Percentiles rank a stretch among this genome's conserved stretches.
Conservation (phyloP, 37 sponge, comb jelly and placozoan species). For the Beroe forskalii region DNA sequence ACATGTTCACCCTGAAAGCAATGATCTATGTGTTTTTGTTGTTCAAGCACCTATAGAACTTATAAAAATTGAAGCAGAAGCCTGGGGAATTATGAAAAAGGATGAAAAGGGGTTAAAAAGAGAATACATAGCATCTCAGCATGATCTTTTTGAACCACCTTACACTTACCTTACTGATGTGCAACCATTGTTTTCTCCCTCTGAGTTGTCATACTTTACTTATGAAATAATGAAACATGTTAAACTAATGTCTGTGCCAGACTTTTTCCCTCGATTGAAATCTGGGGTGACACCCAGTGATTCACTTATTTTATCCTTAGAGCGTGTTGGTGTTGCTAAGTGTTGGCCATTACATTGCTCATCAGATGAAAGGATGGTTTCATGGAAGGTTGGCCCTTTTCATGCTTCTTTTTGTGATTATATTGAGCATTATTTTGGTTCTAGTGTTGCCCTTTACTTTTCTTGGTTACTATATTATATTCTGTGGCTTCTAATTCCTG, state of each 20-base stretch:
- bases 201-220: background rate
- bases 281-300: constrained; percentile 5
- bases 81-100: constrained; percentile 14
- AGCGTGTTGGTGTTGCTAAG: background rate
- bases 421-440: constrained; percentile 33
- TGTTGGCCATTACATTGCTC: constrained; percentile 20
- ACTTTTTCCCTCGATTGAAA: constrained; percentile 26
- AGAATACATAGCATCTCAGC: background rate
- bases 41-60: background rate
- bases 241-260: background rate
- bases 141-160: constrained; percentile 51
- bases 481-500: constrained; percentile 16
- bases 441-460: constrained; percentile 15
- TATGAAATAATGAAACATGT: background rate
- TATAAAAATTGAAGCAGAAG: constrained; percentile 7
- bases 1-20: background rate
- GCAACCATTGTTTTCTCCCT: background rate
- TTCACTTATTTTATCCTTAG: background rate
- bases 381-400: constrained; percentile 26
- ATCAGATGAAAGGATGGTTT: background rate
- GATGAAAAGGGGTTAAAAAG: constrained; percentile 31
- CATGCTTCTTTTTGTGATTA: background rate
- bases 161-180: background rate
- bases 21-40: background rate
- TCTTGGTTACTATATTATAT: constrained; percentile 23